phyloP scores from a whole-genome alignment of 2,888 invertebrate genomes.

The Drosophila infuscata region DNA sequence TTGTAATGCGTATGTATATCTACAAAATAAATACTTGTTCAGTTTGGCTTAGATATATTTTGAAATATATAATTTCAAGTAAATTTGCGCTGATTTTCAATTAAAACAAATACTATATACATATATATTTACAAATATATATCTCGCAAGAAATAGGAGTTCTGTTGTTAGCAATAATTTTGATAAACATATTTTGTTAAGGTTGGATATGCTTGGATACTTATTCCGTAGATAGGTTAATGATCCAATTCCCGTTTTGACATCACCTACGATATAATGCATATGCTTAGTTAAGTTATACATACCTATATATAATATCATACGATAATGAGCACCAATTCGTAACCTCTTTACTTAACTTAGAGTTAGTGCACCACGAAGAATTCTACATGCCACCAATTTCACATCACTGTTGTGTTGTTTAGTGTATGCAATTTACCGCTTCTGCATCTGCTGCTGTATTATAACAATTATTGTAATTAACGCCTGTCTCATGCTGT shows the following conservation, averaged over 20 bases:
- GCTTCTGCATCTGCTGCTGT: constrained; percentile 25
- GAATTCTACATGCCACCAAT: not conserved
- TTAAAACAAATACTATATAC: not conserved
- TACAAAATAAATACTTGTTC: not conserved
- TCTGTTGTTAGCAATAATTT: not conserved
- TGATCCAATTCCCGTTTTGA: not conserved
- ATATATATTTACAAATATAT: not conserved
- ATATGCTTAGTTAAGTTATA: constrained; percentile 39
- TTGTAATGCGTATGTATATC: not conserved
- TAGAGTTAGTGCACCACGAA: constrained; percentile 39
- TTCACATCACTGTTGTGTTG: constrained; percentile 30
- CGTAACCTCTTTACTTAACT: constrained; percentile 3
- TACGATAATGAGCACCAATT: constrained; percentile 39
- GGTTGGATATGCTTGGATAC: not conserved
- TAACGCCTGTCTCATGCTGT: constrained; percentile 32
- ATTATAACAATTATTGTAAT: not conserved
- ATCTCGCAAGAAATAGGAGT: not conserved
- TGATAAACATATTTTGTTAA: not conserved
- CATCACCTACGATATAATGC: constrained; percentile 11
- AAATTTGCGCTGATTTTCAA: not conserved
- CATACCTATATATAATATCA: not conserved
- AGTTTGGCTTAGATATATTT: not conserved
- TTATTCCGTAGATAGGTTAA: not conserved
- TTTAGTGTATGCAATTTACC: constrained; percentile 27
- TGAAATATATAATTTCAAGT: not conserved